Base-by-base conservation (phyloP, 2,888 invertebrate species). In the Lasioglossum villosulum region DNA sequence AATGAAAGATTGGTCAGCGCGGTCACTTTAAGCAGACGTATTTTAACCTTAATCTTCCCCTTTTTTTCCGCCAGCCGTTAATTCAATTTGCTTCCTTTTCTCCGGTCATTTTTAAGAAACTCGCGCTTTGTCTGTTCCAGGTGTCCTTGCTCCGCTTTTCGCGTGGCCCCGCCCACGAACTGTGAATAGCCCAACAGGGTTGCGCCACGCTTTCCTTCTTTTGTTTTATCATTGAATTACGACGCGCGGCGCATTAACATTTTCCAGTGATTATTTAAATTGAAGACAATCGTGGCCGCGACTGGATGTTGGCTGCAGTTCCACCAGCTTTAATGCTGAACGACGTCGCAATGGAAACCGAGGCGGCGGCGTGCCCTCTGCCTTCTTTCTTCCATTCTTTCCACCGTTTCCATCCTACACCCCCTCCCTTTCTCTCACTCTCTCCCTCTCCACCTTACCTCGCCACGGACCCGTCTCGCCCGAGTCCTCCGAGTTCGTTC, bases 241-340 rank as follows among this genome's bases (percentile, higher is more conserved):
- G 91, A 79, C 74, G 79, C 82, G 78, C 82, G 75, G 82, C 30
- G 88, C 90, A 93, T 93, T 93, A 92, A 94, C 94, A 94, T 94
- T 93, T 94, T 93, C 93, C 90, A 84, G 93, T 93, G 92, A 94
- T 94, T 94, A 94, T 94, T 94, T 93, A 94, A 94, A 94, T 94
- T 93, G 91, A 92, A 93, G 93, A 93, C 92, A 93, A 93, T 94
- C 93, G 91, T 87, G 86, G 81, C 87, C 75, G 66, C 80, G 90
- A 88, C 89, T 83, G 78, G 84, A 84, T 84, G 85, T 81, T 84
- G 59, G 82, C 82, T 81, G 66, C 75, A 78, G 86, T 76, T 66
- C 27, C 71, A 45, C 75, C 16, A 63, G 39, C 75, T 88, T 89
- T 89, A 91, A 91, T 82, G 68, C 79, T 75, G 88, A 88, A 89